Percentiles rank a stretch among this genome's conserved stretches.
Conservation (phyloP, 2,113 vertebrate species). For the Rana temporaria region DNA sequence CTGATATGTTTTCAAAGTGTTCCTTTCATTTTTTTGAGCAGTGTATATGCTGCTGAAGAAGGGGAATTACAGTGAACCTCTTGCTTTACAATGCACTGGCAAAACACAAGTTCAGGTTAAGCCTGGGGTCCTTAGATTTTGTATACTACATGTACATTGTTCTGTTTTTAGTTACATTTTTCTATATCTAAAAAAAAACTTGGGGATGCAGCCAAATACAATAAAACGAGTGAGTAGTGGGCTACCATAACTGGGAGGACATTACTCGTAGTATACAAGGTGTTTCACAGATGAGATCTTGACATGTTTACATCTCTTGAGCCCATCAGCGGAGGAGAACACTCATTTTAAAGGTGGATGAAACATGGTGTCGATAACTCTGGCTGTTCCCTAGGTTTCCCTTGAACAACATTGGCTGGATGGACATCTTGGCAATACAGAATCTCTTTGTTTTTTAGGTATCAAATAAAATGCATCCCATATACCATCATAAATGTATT, state of each 20-base stretch:
- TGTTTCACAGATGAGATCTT: slow-evolving; percentile 20
- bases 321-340: slow-evolving; percentile 4
- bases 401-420: not conserved
- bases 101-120: no score
- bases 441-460: no score
- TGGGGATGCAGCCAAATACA: not conserved
- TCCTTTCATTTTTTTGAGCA: no score
- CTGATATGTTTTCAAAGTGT: no score
- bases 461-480: no score
- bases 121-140: no score
- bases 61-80: no score
- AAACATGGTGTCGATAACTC: slow-evolving; percentile 36
- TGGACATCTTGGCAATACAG: not conserved
- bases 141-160: no score
- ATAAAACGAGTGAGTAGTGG: not conserved
- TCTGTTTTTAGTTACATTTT: no score
- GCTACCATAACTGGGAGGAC: slow-evolving; percentile 11
- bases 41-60: no score
- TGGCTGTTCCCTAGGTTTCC: not conserved
- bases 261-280: slow-evolving; percentile 24
- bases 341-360: slow-evolving; percentile 41
- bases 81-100: no score
- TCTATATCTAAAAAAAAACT: not conserved
- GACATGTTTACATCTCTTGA: slow-evolving; percentile 25
- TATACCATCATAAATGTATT: no score